Conservation (phyloP, 2,113 vertebrate species). For the Pantherophis guttatus region DNA sequence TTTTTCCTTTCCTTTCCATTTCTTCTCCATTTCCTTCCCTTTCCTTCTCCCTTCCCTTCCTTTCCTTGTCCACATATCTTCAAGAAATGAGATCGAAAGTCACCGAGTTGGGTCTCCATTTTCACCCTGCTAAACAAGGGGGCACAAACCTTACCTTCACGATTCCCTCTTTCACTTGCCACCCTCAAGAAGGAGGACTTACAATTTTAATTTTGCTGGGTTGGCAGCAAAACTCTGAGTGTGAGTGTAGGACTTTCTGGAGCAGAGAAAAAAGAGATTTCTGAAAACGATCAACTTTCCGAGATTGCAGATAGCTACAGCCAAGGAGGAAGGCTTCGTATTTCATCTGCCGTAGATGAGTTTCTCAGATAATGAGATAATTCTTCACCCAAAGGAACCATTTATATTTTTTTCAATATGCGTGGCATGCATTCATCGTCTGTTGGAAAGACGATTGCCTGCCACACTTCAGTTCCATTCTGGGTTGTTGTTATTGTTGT, state of each 20-base stretch:
- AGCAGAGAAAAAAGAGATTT: neutral
- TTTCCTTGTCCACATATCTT: too few species aligned
- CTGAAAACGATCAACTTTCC: neutral
- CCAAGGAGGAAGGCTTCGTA: neutral
- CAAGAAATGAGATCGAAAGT: too few species aligned
- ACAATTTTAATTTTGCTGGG: neutral
- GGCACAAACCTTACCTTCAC: neutral
- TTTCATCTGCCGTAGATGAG: neutral
- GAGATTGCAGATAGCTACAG: neutral
- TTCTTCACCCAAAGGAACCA: neutral
- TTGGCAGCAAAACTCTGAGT: neutral
- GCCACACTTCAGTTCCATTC: neutral
- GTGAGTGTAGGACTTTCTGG: neutral
- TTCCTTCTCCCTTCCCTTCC: too few species aligned
- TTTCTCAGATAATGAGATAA: neutral
- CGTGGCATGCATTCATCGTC: neutral
- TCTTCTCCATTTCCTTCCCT: too few species aligned
- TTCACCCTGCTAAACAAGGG: neutral
- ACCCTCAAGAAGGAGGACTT: neutral
- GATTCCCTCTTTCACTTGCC: neutral
- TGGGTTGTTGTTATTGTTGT: fast-evolving
- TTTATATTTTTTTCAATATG: neutral
- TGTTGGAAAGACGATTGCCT: neutral
- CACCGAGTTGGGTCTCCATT: neutral
- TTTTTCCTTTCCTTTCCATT: too few species aligned